These are phyloP conservation scores for Onychostoma macrolepis DNA, from an alignment of 2,113 vertebrate species.

Conservation along the genomic window DNA sequence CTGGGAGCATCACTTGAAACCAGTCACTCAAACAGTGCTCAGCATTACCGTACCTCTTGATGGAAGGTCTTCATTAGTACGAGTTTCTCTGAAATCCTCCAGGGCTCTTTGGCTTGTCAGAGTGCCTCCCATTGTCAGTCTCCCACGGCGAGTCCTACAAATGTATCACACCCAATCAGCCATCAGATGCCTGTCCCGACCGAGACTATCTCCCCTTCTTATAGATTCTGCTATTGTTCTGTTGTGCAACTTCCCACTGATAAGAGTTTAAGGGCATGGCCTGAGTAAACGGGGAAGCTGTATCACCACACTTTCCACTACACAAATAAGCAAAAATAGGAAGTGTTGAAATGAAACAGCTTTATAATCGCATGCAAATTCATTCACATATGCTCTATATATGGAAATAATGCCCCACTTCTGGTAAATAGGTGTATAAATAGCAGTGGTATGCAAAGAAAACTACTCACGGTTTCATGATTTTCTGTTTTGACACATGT, in stretches of 20 bases:
- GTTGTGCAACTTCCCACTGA: constrained; percentile 19
- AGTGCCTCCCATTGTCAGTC: constrained; percentile 40
- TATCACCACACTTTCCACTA: constrained; percentile 60
- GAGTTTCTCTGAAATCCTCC: constrained; percentile 30
- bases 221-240: background rate
- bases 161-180: background rate
- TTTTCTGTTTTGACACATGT: background rate
- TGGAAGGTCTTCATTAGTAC: constrained; percentile 9
- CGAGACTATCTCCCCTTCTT: background rate
- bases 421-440: constrained; percentile 28
- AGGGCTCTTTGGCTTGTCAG: constrained; percentile 27
- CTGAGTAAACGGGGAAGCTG: constrained; percentile 55
- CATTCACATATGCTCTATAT: background rate
- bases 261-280: constrained; percentile 3
- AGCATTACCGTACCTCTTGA: constrained; percentile 33
- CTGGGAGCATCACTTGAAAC: background rate
- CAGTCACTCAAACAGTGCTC: background rate
- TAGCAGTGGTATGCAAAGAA: constrained; percentile 8
- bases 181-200: background rate
- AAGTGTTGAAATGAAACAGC: constrained; percentile 46
- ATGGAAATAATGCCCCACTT: background rate
- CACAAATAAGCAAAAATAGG: constrained; percentile 52
- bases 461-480: background rate
- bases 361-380: constrained; percentile 45
- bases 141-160: background rate